These are phyloP conservation scores for Chaunax sp. DNA, from an alignment of 2,797 vertebrate species.

Conservation along the genomic window DNA sequence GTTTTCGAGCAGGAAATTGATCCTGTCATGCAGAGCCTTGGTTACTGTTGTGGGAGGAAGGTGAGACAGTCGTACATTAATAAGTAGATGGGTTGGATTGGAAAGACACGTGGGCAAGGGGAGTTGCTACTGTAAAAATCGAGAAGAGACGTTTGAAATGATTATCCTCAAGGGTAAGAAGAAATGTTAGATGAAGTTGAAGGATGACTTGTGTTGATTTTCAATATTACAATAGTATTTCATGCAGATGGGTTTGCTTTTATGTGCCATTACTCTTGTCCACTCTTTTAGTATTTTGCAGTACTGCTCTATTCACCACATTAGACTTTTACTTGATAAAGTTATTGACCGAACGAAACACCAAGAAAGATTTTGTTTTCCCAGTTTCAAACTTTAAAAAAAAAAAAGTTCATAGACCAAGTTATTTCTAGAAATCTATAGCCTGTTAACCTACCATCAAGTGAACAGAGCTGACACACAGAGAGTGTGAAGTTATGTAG, in stretches of 20 bases:
- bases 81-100: not conserved
- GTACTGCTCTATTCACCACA: not conserved
- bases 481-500: not conserved
- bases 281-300: not conserved
- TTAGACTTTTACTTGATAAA: not conserved
- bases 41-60: conserved; percentile 98
- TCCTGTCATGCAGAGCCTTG: conserved; percentile 96
- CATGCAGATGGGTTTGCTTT: not conserved
- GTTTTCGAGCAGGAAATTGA: conserved; percentile 99
- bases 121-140: not conserved
- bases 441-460: not conserved
- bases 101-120: not conserved
- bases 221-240: not conserved
- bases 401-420: not conserved
- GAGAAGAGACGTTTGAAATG: not conserved
- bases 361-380: not conserved
- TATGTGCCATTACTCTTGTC: not conserved
- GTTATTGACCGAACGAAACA: not conserved
- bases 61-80: conserved; percentile 69
- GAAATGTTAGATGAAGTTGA: not conserved
- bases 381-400: not conserved
- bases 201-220: not conserved
- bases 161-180: not conserved
- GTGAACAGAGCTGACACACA: not conserved
- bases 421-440: not conserved